phyloP scores from a whole-genome alignment of 2,888 invertebrate genomes.

The Ethmia dodecea region DNA sequence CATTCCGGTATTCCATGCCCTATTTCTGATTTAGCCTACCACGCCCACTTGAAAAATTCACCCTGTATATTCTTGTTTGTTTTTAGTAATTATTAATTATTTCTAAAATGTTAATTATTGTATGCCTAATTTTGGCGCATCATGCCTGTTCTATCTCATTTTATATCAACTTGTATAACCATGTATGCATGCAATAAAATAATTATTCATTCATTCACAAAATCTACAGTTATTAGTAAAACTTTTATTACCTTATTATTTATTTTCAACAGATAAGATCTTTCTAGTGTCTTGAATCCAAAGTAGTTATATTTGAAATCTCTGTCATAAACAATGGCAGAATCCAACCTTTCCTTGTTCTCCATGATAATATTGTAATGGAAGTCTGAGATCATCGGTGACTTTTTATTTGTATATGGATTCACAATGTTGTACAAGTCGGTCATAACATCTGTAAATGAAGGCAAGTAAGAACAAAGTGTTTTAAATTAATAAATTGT shows the following conservation, averaged over 20 bases:
- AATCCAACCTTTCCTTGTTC: constrained; percentile 93
- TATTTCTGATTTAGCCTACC: no score
- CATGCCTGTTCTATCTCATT: no score
- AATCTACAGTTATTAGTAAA: no score
- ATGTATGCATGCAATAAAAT: no score
- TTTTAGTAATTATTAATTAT: no score
- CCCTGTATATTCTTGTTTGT: no score
- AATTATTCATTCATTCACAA: no score
- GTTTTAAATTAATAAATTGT: not conserved
- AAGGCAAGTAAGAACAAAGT: not conserved
- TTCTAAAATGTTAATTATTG: no score
- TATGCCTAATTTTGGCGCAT: no score
- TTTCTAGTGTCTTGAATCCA: constrained; percentile 98
- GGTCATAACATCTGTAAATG: constrained; percentile 89
- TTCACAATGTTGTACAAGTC: constrained; percentile 89
- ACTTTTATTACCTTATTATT: constrained; percentile 88
- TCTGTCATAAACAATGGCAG: constrained; percentile 96
- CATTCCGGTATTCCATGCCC: no score
- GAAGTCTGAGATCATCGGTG: constrained; percentile 92
- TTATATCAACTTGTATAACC: no score
- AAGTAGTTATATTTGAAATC: constrained; percentile 99
- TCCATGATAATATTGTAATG: constrained; percentile 89
- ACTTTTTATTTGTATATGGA: constrained; percentile 81
- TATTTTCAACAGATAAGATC: constrained; percentile 95
- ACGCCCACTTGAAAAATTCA: no score